phyloP scores from a whole-genome alignment of 2,797 vertebrate genomes.

The Mormyrus hasselquistii region DNA sequence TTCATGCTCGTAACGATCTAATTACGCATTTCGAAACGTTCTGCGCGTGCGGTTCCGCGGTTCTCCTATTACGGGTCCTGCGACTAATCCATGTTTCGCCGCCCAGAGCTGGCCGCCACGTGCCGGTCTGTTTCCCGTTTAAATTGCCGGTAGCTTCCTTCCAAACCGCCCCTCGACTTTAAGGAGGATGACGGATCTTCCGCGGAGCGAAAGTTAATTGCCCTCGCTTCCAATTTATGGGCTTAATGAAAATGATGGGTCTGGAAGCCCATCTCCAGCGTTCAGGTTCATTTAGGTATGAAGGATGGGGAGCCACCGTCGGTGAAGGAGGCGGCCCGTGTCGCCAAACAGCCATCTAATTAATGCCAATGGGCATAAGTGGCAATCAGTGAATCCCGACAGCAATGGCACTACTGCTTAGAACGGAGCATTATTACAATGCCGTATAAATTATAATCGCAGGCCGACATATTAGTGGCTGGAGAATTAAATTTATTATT shows the following conservation, averaged over 20 bases:
- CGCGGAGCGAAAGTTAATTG: slow-evolving; percentile 1
- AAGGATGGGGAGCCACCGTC: slow-evolving; percentile 42
- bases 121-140: neutral
- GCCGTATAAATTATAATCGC: slow-evolving; percentile 40
- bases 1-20: neutral
- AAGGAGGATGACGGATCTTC: neutral
- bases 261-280: slow-evolving; percentile 4
- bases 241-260: neutral
- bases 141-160: neutral
- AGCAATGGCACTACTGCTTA: slow-evolving; percentile 31
- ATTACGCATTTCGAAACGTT: neutral
- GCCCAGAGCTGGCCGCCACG: neutral
- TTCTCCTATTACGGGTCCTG: neutral
- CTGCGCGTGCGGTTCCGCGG: neutral
- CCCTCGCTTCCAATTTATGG: neutral
- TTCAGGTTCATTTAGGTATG: slow-evolving; percentile 30
- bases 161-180: neutral
- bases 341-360: slow-evolving; percentile 43
- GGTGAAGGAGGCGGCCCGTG: slow-evolving; percentile 41
- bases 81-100: neutral
- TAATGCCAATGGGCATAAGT: slow-evolving; percentile 31
- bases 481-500: slow-evolving; percentile 35
- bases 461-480: slow-evolving; percentile 26
- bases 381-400: slow-evolving; percentile 37
- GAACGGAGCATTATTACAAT: slow-evolving; percentile 43